These are phyloP conservation scores for Heliangelus exortis DNA, from an alignment of 2,797 vertebrate genomes.

Conservation along the genomic window DNA sequence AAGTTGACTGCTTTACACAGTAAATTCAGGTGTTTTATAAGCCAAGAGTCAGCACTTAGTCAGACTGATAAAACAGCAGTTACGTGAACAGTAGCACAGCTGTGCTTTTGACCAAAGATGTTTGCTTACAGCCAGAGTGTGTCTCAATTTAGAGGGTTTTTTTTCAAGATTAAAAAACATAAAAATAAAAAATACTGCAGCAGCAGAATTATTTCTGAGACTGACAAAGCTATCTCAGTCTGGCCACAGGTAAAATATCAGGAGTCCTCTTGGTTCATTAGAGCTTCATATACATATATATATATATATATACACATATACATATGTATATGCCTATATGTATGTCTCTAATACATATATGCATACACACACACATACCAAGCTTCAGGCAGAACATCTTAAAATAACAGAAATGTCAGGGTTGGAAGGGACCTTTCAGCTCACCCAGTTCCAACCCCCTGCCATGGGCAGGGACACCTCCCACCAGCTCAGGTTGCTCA, in stretches of 20 bases:
- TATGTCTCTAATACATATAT: too few relatives aligned
- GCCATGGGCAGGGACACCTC: too few relatives aligned
- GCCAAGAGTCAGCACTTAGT: slow-evolving; percentile 39
- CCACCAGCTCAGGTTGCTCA: too few relatives aligned
- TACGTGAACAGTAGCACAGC: slow-evolving; percentile 38
- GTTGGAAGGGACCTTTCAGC: too few relatives aligned
- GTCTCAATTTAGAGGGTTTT: neutral
- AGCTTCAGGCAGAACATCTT: neutral
- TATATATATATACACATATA: too few relatives aligned
- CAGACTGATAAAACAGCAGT: slow-evolving; percentile 57
- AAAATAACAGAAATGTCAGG: too few relatives aligned
- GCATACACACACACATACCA: neutral
- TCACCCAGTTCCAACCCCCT: too few relatives aligned
- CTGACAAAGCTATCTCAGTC: neutral
- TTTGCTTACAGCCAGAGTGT: neutral
- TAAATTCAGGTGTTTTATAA: slow-evolving; percentile 52
- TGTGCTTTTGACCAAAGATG: slow-evolving; percentile 14
- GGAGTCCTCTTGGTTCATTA: neutral
- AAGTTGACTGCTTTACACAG: neutral
- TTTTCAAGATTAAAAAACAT: neutral
- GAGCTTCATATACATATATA: neutral
- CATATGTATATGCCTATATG: too few relatives aligned
- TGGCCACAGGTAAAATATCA: neutral
- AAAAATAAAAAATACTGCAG: neutral
- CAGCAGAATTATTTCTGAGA: neutral